Conservation (phyloP, 1,140 invertebrate species). For the Drosophila sp. region DNA sequence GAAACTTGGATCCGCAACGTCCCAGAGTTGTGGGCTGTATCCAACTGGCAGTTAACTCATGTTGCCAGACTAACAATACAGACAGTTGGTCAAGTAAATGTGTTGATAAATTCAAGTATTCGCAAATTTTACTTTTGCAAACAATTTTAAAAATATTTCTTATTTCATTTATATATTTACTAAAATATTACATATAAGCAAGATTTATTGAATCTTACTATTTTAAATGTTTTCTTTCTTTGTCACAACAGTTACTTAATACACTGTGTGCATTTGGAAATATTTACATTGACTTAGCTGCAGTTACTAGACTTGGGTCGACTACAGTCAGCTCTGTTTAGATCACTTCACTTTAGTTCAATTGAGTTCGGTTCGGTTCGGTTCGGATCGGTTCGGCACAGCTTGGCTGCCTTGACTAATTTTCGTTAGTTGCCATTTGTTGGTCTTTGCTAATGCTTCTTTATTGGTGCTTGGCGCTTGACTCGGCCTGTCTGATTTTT, state of each 20-base stretch:
- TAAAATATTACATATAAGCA: too few relatives aligned
- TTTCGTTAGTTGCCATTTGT: conserved; percentile 57
- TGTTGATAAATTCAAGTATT: too few relatives aligned
- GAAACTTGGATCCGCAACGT: conserved; percentile 6
- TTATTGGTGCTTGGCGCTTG: conserved; percentile 43
- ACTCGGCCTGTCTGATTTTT: conserved; percentile 66
- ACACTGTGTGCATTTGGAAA: conserved; percentile 8
- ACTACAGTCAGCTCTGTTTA: not conserved
- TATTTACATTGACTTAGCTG: conserved; percentile 23
- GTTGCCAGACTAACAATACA: conserved; percentile 7
- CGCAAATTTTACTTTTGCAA: too few relatives aligned
- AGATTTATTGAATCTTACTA: too few relatives aligned
- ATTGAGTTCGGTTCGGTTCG: not conserved
- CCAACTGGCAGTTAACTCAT: conserved; percentile 22
- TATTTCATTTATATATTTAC: too few relatives aligned
- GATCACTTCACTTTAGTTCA: not conserved
- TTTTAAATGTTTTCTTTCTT: too few relatives aligned
- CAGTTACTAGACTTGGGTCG: conserved; percentile 4
- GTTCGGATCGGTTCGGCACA: not conserved
- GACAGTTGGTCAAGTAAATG: too few relatives aligned
- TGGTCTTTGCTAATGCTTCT: conserved; percentile 56
- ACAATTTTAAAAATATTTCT: too few relatives aligned
- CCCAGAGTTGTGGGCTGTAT: not conserved
- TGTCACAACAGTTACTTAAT: too few relatives aligned
- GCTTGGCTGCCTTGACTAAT: conserved; percentile 47